Percentiles rank a stretch among this genome's conserved stretches.
phyloP scores from a whole-genome alignment of 2,797 vertebrate genomes.

The Muscicapa comitata region DNA sequence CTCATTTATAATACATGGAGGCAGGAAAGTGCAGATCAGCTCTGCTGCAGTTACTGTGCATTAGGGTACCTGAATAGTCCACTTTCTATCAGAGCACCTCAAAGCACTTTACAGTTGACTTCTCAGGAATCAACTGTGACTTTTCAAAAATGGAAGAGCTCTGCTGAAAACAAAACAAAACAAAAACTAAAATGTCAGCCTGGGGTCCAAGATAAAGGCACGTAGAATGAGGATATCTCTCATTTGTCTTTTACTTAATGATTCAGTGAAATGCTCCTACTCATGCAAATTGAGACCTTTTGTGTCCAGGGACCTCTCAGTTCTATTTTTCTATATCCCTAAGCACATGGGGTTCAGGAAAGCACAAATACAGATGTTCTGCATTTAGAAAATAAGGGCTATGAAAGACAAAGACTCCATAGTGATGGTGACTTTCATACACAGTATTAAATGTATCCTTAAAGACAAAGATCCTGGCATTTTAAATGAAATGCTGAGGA shows the following conservation, averaged over 20 bases:
- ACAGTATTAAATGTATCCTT: neutral
- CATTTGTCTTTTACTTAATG: neutral
- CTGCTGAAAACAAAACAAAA: neutral
- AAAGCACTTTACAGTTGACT: neutral
- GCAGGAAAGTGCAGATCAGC: neutral
- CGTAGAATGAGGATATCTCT: neutral
- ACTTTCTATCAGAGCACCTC: neutral
- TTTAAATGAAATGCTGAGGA: neutral
- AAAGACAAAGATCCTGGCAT: neutral
- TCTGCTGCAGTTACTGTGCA: neutral
- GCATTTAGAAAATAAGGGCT: neutral
- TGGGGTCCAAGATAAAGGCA: neutral
- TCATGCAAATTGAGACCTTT: neutral
- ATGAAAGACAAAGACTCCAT: neutral
- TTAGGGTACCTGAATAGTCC: neutral
- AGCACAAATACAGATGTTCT: neutral
- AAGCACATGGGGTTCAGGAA: neutral
- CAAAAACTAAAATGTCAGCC: neutral
- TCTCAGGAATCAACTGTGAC: neutral
- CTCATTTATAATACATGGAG: constrained; percentile 29
- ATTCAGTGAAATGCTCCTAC: neutral
- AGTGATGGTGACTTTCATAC: neutral
- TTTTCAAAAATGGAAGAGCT: neutral
- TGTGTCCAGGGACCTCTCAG: neutral
- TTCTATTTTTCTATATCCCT: neutral